A percentile compares a stretch with the other conserved stretches of the same genome.
phyloP scores from a whole-genome alignment of 2,797 vertebrate species.

The Mus spretus region DNA sequence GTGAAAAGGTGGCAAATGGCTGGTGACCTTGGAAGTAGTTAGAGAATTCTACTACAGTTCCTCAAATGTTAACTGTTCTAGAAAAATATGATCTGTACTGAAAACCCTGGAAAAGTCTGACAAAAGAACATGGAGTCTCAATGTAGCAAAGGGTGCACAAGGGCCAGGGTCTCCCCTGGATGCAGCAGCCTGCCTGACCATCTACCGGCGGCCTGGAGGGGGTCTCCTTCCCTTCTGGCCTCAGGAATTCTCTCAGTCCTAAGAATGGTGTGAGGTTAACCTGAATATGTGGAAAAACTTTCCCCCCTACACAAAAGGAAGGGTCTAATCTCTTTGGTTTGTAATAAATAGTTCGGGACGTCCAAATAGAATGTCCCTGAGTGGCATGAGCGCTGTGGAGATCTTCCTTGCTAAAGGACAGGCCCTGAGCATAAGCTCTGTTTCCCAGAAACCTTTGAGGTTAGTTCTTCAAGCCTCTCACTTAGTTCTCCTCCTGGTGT shows the following conservation, averaged over 20 bases:
- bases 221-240: too few species aligned
- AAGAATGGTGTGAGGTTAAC: background rate
- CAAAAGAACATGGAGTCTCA: background rate
- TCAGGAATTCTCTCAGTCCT: background rate
- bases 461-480: background rate
- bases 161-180: background rate
- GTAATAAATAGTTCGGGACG: too few species aligned
- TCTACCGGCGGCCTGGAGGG: background rate
- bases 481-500: background rate
- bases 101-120: background rate
- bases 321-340: background rate
- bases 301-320: background rate
- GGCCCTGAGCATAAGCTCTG: background rate
- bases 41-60: background rate
- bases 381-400: background rate
- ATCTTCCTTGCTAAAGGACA: too few species aligned
- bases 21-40: background rate
- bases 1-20: background rate
- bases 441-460: background rate
- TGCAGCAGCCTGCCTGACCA: background rate
- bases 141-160: background rate
- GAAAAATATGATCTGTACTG: background rate
- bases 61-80: background rate
- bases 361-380: background rate
- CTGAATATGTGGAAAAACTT: background rate